Base-by-base conservation (phyloP, 2,797 vertebrate genomes). In the Microhierax caerulescens region DNA sequence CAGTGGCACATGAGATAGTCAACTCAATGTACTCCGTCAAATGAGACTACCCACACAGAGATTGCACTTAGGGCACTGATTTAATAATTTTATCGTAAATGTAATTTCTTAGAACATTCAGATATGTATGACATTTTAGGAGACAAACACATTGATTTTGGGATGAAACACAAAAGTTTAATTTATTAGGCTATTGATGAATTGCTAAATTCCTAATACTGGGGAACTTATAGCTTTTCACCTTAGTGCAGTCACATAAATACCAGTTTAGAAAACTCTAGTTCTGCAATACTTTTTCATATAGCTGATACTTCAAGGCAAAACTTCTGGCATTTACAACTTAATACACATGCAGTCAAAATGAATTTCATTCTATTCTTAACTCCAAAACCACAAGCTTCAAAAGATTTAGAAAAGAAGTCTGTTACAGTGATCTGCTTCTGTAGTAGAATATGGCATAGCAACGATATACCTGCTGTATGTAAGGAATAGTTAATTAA, bases 401-500 rank as follows among this genome's bases (percentile, higher is more conserved):
- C 83, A 96, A 96, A 98, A 97, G 86, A 9, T 76, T 88, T 90
- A 43, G 13, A 68, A 92, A 92, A 76, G 0, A 63, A 17, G 16
- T n/a, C 27, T 65, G 59, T 30, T 64, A 50, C 90, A 80, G 15
- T 63, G 45, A 70, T 51, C 30, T 85, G 21, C 32, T 70, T 80
- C 72, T 56, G 23, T 34, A 74, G 13, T 28, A 94, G 78, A 90
- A 10, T 82, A 95, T 82, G 86, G 67, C 64, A 87, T 85, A 91
- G 64, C 78, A 95, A 79, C 61, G 30, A 51, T 30, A 3, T 95
- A 96, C 88, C 69, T 96, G 51, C 48, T 95, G 43, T 57, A 63
- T 68, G 41, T 92, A 98, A 95, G 72, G 87, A 96, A 83, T 89
- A 97, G 76, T 96, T 97, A 97, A 97, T 76, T 96, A 96, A 98